These are phyloP conservation scores for Catharus ustulatus DNA, from an alignment of 2,797 vertebrate species.

Conservation along the genomic window DNA sequence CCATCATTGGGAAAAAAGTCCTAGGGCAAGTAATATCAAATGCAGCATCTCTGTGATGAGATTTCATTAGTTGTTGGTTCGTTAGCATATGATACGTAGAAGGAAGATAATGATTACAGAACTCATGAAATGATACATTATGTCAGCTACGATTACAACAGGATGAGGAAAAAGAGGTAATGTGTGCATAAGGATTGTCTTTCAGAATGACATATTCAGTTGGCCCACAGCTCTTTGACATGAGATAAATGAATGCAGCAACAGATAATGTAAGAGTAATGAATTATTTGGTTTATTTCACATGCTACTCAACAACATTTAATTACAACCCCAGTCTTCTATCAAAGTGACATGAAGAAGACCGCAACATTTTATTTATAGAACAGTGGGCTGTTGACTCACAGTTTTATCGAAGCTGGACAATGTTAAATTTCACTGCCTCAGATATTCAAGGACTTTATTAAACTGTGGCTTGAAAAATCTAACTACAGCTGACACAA, in stretches of 20 bases:
- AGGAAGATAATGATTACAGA: constrained; percentile 8
- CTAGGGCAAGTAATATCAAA: background rate
- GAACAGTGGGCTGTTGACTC: background rate
- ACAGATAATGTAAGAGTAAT: background rate
- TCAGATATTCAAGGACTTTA: background rate
- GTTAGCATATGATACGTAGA: background rate
- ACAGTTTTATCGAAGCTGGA: fast-evolving
- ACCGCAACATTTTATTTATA: background rate
- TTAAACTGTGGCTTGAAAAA: background rate
- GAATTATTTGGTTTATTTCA: background rate
- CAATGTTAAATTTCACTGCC: background rate
- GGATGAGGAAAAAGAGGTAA: background rate
- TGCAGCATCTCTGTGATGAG: background rate
- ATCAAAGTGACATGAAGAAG: background rate
- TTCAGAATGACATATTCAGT: background rate
- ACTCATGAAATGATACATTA: background rate
- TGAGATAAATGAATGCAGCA: background rate
- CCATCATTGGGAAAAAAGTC: background rate
- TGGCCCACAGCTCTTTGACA: background rate
- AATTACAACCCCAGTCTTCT: background rate
- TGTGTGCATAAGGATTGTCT: background rate
- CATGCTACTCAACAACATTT: background rate
- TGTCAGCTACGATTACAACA: background rate
- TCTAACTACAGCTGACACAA: background rate
- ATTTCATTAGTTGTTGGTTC: background rate